These are phyloP conservation scores for Theretra japonica DNA, from an alignment of 2,888 invertebrate species.

Conservation along the genomic window DNA sequence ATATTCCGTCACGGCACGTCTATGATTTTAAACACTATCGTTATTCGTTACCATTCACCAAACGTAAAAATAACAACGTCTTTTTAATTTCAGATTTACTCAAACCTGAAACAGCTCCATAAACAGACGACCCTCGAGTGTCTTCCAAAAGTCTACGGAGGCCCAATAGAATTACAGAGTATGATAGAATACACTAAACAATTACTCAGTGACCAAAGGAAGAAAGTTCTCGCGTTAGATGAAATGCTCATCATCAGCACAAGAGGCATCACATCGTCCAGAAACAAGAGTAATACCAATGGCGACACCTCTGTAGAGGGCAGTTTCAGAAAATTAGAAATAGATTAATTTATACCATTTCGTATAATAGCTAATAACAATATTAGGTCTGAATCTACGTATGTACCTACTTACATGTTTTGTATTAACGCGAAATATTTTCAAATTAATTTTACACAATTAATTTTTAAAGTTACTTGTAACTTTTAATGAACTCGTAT, in stretches of 20 bases:
- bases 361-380: neutral
- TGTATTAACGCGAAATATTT: neutral
- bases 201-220: constrained; percentile 85
- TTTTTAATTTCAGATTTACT: constrained; percentile 81
- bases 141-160: constrained; percentile 90
- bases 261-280: constrained; percentile 77
- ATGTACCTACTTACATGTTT: neutral
- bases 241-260: constrained; percentile 87
- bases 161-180: constrained; percentile 87
- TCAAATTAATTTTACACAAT: neutral
- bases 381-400: neutral
- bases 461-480: neutral
- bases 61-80: constrained; percentile 14
- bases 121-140: constrained; percentile 85
- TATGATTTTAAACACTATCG: too few species aligned
- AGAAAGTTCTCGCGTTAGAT: constrained; percentile 85
- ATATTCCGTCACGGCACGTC: too few species aligned
- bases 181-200: constrained; percentile 89
- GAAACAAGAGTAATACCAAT: constrained; percentile 57
- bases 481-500: too few species aligned
- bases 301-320: constrained; percentile 78
- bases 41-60: too few species aligned
- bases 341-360: constrained; percentile 76
- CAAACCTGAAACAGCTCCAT: constrained; percentile 84
- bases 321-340: constrained; percentile 88